Evolutionary conservation across 2,797 vertebrate species (phyloP), one percentile per base, ranked within the genome.

Genomic region (Epinephelus awoara): DNA sequence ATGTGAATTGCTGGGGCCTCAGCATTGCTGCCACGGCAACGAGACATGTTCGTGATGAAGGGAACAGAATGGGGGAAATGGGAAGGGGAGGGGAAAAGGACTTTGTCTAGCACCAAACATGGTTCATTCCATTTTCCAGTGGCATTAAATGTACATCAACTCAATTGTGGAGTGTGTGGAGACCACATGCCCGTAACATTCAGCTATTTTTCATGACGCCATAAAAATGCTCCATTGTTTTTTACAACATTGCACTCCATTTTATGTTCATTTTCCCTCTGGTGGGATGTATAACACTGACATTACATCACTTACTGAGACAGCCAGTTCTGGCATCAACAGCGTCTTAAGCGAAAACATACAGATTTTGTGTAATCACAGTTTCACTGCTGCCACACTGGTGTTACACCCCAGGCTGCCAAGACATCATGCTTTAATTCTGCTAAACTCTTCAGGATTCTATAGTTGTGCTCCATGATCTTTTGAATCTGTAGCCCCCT

Each of bases 141-240:
- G 42, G 12, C 21, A 65, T 79, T 72, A 65, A 72, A 44, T 66
- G n/a, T 54, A 65, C 70, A 64, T 83, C 57, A 71, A 15, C 56
- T 58, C 23, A 62, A 82, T 44, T 68, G 64, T 56, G 62, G 40
- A 47, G 49, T 49, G 56, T 70, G 67, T 25, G 44, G 55, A 73
- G 38, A 50, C 66, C 62, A 51, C 82, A 84, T 63, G 71, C 40
- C 17, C 5, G 18, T 58, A 57, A 73, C 27, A 44, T 54, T 42
- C 19, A 55, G 4, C 50, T 44, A 19, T 80, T 80, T 80, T 74
- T 87, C 47, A 67, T 56, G 12, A 80, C 79, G 42, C 34, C 38
- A 40, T 87, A 64, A 85, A 88, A 72, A 72, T 64, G 66, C 70
- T 75, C 51, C 44, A 83, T 79, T 80, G 68, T 80, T 55, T 85